Conservation (phyloP, 1,140 invertebrate species). For the Zaprionus ghesquierei region DNA sequence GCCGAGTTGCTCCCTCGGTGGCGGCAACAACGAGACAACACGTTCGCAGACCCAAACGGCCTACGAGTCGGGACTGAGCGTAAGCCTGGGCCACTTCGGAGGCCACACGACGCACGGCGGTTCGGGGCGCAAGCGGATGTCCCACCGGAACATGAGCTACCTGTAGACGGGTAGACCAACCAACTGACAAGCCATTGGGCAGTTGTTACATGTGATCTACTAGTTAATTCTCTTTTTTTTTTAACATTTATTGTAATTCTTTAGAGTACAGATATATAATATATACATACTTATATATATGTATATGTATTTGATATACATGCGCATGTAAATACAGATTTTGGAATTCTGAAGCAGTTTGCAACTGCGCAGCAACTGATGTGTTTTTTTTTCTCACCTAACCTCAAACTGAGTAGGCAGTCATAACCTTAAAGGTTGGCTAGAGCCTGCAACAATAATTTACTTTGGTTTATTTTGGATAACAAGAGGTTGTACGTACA, state of each 20-base stretch:
- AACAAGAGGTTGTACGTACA: background rate
- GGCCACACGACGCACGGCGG: constrained; percentile 32
- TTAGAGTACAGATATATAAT: constrained; percentile 6
- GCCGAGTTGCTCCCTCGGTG: constrained; percentile 61
- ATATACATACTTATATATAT: constrained; percentile 2
- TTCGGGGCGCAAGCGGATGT: constrained; percentile 58
- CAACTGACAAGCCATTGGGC: background rate
- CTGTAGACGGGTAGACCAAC: constrained; percentile 34
- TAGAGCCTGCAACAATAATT: background rate
- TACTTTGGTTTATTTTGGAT: background rate
- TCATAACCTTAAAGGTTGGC: background rate
- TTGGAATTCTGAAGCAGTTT: constrained; percentile 14
- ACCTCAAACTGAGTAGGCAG: background rate
- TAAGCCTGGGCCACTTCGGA: constrained; percentile 70
- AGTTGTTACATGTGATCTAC: constrained; percentile 60
- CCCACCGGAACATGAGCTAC: constrained; percentile 68
- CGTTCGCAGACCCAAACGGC: constrained; percentile 72
- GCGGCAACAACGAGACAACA: constrained; percentile 66
- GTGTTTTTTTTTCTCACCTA: background rate
- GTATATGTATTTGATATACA: constrained; percentile 7
- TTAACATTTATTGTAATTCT: constrained; percentile 48
- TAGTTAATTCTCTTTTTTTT: constrained; percentile 44
- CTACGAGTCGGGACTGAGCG: constrained; percentile 75
- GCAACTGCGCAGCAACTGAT: constrained; percentile 2
- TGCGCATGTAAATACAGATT: constrained; percentile 6